phyloP scores from a whole-genome alignment of 2,113 vertebrate species.

The Vulpes lagopus region DNA sequence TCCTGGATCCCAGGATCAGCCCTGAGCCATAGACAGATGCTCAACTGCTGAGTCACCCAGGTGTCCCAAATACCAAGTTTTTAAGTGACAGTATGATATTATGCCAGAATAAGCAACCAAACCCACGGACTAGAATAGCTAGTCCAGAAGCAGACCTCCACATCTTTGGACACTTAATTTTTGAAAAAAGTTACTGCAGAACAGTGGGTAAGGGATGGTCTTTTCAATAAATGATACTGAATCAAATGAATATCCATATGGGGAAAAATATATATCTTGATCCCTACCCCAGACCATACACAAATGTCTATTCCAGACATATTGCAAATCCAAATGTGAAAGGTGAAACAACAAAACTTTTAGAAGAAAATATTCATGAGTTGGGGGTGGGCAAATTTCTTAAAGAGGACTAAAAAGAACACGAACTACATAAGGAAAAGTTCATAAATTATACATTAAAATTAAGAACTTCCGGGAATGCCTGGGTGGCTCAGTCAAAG shows the following conservation, averaged over 20 bases:
- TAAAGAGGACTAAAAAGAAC: not conserved
- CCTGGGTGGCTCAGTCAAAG: too few relatives aligned
- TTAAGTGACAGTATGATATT: not conserved
- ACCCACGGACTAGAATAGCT: not conserved
- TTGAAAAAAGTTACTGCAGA: not conserved
- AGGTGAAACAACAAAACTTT: not conserved
- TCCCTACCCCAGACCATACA: not conserved
- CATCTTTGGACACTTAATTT: not conserved
- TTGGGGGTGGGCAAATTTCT: not conserved
- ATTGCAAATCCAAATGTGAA: not conserved
- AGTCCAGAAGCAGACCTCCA: not conserved
- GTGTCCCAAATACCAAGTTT: not conserved
- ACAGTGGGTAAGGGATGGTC: not conserved
- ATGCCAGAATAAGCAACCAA: not conserved
- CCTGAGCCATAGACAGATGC: too few relatives aligned
- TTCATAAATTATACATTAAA: not conserved
- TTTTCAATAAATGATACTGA: not conserved
- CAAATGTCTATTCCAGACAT: not conserved
- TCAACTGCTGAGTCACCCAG: too few relatives aligned
- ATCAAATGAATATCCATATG: not conserved
- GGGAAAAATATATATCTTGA: not conserved
- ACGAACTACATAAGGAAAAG: not conserved
- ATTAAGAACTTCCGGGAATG: not conserved
- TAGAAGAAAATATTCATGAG: not conserved
- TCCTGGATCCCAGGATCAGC: too few relatives aligned